phyloP scores from a whole-genome alignment of 2,113 vertebrate genomes.

The Bufo gargarizans region DNA sequence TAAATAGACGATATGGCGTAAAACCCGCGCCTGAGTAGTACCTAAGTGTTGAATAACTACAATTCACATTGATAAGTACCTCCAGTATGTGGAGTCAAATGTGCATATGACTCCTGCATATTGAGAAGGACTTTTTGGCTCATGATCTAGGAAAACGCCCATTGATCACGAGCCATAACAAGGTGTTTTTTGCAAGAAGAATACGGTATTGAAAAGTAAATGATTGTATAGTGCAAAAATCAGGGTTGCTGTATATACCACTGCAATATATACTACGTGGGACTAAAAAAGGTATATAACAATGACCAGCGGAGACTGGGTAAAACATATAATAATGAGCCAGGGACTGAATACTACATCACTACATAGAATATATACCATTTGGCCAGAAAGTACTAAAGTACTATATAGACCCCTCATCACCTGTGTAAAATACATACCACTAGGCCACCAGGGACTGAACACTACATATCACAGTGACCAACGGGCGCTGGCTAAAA shows the following conservation, averaged over 20 bases:
- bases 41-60: neutral
- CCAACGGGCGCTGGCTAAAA: neutral
- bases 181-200: neutral
- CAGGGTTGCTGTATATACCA: neutral
- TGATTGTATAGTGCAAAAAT: neutral
- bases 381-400: neutral
- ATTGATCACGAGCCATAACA: neutral
- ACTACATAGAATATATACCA: neutral
- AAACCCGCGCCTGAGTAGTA: neutral
- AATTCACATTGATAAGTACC: neutral
- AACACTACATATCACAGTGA: neutral
- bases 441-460: neutral
- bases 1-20: neutral
- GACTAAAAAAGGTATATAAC: neutral
- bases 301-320: neutral
- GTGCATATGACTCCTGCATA: neutral
- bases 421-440: neutral
- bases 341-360: neutral
- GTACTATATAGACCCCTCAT: neutral
- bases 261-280: neutral
- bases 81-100: neutral
- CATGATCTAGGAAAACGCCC: neutral
- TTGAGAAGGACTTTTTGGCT: neutral
- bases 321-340: too few species aligned
- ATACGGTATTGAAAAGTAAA: neutral